Evolutionary conservation across 2,888 invertebrate species (phyloP), one percentile per base, ranked within the genome.

Genomic region (Thereva nobilitata): DNA sequence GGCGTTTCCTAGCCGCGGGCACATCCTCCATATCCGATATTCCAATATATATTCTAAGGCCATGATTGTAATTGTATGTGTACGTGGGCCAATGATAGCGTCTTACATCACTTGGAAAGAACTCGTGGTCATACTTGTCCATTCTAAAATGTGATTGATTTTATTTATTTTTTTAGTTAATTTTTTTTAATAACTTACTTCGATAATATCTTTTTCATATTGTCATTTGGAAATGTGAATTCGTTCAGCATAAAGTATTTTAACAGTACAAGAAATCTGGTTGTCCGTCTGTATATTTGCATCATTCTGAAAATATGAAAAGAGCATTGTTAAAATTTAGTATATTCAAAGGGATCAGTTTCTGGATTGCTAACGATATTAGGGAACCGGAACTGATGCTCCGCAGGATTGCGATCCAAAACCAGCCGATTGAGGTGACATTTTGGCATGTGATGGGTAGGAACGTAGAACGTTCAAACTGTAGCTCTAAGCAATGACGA

Each of bases 221-320:
- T 73, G 5, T 56, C 41, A 42, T 72, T 73, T 10, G 70, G 68
- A 35, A 75, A 73, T 23, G 38, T 64, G 69, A 70, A 73, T 5
- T 71, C 61, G 2, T 35, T 61, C 4, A 42, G 12, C 72, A 72
- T 72, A 54, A 75, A 75, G 59, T 70, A 73, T 3, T 59, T 67
- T 4, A 73, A 9, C 1, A 69, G 59, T 4, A 68, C 66, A 45
- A 71, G 66, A 53, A 73, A 74, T 4, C 67, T 57, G 23, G 73
- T 72, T 0, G 68, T 70, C 64, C 72, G 71, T 47, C 73, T 55
- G 38, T 72, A 72, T 0, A 71, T 49, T 3, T 73, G 73, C 9
- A 74, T 38, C 4, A 74, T 45, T 56, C 74, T 74, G 45, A 40
- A 50, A 66, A 52, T 45, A 40, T 47, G 10, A 55, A 23, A 23